phyloP scores from a whole-genome alignment of 2,797 vertebrate species.

The Chelon labrosus region DNA sequence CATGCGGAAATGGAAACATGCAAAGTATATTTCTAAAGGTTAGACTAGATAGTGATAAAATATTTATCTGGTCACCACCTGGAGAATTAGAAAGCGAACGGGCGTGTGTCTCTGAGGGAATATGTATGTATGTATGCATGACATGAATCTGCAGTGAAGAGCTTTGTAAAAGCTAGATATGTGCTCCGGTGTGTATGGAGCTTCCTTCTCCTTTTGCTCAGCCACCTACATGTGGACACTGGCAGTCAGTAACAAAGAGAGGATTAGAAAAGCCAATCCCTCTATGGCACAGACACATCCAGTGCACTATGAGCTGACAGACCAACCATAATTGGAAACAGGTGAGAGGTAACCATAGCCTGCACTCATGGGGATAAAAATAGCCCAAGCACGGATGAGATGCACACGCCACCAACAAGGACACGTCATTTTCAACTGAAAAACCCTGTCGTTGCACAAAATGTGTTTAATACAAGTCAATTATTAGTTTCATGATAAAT shows the following conservation, averaged over 20 bases:
- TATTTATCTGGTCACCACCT: not conserved
- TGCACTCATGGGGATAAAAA: slow-evolving; percentile 47
- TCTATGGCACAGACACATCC: slow-evolving; percentile 51
- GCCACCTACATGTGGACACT: slow-evolving; percentile 65
- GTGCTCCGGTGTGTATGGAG: slow-evolving; percentile 9
- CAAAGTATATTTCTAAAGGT: not conserved
- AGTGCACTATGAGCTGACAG: slow-evolving; percentile 36
- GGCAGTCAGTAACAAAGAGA: slow-evolving; percentile 65
- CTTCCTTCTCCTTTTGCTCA: slow-evolving; percentile 22
- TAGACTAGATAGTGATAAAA: not conserved
- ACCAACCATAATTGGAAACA: slow-evolving; percentile 67
- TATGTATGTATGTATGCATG: not conserved
- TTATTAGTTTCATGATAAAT: not conserved
- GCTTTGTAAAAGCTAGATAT: slow-evolving; percentile 15
- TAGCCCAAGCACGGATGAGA: slow-evolving; percentile 16
- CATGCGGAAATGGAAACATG: not conserved
- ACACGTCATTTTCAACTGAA: not conserved
- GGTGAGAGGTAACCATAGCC: slow-evolving; percentile 55
- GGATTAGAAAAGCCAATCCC: slow-evolving; percentile 72
- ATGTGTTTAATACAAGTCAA: not conserved
- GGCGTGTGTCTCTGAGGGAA: not conserved
- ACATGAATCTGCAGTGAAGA: slow-evolving; percentile 18
- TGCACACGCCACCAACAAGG: not conserved
- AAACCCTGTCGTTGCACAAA: not conserved
- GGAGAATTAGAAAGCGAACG: not conserved